Evolutionary conservation across 1,140 invertebrate genomes (phyloP).

Genomic region (Cheumatopsyche charites): DNA sequence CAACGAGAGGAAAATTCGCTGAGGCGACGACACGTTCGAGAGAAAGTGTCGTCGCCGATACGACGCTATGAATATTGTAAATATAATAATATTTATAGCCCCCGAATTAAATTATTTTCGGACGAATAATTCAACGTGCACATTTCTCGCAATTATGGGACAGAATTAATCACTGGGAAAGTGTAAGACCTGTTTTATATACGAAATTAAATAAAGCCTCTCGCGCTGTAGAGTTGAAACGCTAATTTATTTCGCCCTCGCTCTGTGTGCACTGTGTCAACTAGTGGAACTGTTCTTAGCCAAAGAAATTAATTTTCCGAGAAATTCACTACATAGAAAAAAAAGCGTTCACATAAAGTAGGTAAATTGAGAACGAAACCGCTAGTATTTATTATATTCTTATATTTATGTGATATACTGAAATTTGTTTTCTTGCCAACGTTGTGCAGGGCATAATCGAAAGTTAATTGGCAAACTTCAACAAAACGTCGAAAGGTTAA

Average conservation of each 20-base stretch:
- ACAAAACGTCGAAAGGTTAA: not conserved
- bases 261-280: constrained; percentile 1
- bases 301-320: not conserved
- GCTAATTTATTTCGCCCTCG: constrained; percentile 12
- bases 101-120: no score
- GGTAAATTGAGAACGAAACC: not conserved
- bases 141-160: no score
- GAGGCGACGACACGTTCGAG: no score
- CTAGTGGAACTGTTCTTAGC: constrained; percentile 1
- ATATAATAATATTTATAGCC: no score
- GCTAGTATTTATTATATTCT: not conserved
- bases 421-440: not conserved
- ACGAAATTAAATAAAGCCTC: constrained; percentile 18
- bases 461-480: constrained; percentile 21
- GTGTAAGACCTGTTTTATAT: constrained; percentile 15
- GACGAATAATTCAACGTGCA: no score
- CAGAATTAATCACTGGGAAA: not conserved
- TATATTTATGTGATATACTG: not conserved
- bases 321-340: not conserved
- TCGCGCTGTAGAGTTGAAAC: constrained; percentile 1
- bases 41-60: no score
- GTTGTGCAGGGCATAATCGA: not conserved
- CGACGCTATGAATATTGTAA: no score
- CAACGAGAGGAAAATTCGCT: no score
- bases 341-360: not conserved